A percentile compares a stretch with the other conserved stretches of the same genome.
phyloP scores from a whole-genome alignment of 2,113 vertebrate genomes.

The Echinops telfairi region DNA sequence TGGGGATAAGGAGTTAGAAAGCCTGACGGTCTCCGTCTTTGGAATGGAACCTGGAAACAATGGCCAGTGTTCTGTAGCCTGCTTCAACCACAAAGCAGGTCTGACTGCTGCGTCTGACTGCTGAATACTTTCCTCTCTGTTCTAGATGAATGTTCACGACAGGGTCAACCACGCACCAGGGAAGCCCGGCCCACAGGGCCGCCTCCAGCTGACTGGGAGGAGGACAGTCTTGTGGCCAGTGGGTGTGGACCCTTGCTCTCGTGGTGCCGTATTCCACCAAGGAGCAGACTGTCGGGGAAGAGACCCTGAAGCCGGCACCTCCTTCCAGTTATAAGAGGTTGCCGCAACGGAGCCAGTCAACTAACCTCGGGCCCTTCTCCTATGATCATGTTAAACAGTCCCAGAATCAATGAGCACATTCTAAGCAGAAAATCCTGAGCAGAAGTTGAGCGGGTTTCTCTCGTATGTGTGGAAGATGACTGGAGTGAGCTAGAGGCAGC shows the following conservation, averaged over 20 bases:
- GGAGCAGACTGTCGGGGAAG: neutral
- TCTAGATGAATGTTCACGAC: neutral
- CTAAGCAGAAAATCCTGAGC: neutral
- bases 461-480: neutral
- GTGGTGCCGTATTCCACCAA: no score
- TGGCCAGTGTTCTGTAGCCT: no score
- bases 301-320: neutral
- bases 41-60: neutral
- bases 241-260: no score
- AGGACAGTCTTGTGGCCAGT: neutral
- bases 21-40: neutral
- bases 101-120: no score
- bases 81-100: neutral
- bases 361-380: neutral
- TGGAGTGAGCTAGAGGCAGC: no score
- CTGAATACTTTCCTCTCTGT: neutral
- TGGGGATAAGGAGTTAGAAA: neutral
- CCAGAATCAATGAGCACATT: neutral
- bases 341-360: neutral
- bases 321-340: neutral
- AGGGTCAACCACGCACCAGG: rapidly evolving
- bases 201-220: neutral
- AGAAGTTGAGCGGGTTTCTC: neutral
- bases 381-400: neutral
- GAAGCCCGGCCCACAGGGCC: neutral